Evolutionary conservation across 1,140 invertebrate genomes (phyloP), one percentile per base, ranked within the genome.

Genomic region (Drosophila hydei): DNA sequence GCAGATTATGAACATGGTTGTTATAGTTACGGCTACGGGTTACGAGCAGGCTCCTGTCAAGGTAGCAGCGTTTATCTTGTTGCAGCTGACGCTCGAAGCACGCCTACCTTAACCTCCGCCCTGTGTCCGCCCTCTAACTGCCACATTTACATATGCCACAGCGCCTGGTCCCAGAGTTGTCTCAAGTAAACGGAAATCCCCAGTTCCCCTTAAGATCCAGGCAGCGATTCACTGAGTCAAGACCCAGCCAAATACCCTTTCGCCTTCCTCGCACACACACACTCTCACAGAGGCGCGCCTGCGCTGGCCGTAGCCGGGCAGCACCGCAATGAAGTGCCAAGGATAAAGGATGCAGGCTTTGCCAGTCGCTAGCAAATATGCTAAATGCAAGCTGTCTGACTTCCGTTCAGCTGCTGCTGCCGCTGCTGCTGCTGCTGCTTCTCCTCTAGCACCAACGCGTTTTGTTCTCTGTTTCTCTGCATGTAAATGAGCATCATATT

Each of bases 401-500:
- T 42, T 16, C 54, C 16, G 33, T 30, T 30, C 36, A 21, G 51
- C 36, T 64, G 9, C 14, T 38, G 56, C 43, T 43, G 40, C 50
- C 14, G 23, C 27, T 12, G 14, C 43, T 18, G 14, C 40, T 54
- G 47, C 47, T 30, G 62, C 58, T 70, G 36, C 19, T 50, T 7
- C 27, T 30, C 27, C n/a, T n/a, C n/a, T n/a, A n/a, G n/a, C 6
- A 30, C 2, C 27, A 30, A 0, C 51, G 14, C 51, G 59, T 55
- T 27, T 54, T 42, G 18, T 18, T 52, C 45, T 52, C 27, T 67
- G 63, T 59, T 54, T 48, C 33, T 43, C 81, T 67, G 77, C 77
- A 85, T 85, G 81, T 55, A 85, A 87, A 85, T 85, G 77, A 85
- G 83, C 43, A 58, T 68, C 80, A 85, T 85, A 85, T 85, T 77